Conservation (phyloP, 2,888 invertebrate species). For the Sinhomidia bicolor region DNA sequence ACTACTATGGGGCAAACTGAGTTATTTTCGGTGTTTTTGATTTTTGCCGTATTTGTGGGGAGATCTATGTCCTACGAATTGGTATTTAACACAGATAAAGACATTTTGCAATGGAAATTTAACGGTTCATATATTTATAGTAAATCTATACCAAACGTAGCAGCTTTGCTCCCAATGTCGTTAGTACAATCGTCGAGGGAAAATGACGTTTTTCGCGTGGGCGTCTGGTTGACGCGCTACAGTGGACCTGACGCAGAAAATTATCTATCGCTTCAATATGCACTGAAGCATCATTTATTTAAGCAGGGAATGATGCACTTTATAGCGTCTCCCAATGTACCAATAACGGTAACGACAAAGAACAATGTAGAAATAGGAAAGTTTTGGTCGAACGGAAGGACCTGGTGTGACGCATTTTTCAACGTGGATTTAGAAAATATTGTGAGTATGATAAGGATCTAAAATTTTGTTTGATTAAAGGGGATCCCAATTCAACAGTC, state of each 20-base stretch:
- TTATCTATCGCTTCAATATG: constrained; percentile 45
- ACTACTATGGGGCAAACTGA: background rate
- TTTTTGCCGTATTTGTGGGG: background rate
- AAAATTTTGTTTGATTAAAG: background rate
- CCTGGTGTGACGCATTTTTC: constrained; percentile 75
- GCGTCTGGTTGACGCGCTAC: constrained; percentile 73
- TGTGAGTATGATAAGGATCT: constrained; percentile 27
- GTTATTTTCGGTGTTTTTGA: background rate
- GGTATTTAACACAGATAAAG: constrained; percentile 57
- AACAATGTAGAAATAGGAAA: constrained; percentile 50
- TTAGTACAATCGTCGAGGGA: background rate
- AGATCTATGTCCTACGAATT: constrained; percentile 54
- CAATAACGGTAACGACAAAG: constrained; percentile 57
- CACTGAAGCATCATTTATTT: constrained; percentile 67
- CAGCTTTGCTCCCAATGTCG: constrained; percentile 48
- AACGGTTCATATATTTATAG: constrained; percentile 70
- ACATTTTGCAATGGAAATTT: constrained; percentile 62
- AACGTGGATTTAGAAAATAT: constrained; percentile 32
- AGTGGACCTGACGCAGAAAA: constrained; percentile 58
- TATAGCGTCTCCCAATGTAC: constrained; percentile 63
- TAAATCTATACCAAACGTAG: constrained; percentile 32
- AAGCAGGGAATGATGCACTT: constrained; percentile 68
- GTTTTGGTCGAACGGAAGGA: constrained; percentile 74
- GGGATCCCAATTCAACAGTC: background rate
- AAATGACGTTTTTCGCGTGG: constrained; percentile 17